A percentile compares a stretch with the other conserved stretches of the same genome.
Evolutionary conservation across 2,888 invertebrate species (phyloP).

Genomic region (Rhagonycha fulva): DNA sequence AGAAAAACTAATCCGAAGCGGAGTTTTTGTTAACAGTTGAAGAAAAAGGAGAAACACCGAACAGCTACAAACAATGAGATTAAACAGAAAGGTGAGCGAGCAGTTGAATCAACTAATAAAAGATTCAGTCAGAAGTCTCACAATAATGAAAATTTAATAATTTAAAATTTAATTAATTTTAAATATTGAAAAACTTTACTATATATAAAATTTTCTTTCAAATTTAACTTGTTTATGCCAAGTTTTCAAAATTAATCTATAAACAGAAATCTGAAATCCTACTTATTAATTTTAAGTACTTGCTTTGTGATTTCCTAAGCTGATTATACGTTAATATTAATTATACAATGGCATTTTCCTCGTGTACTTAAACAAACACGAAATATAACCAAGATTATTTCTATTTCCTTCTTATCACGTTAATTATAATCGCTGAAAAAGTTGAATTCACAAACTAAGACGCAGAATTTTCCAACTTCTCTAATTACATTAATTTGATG

Average conservation of each 20-base stretch:
- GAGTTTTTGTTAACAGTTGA: neutral
- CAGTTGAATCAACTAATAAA: neutral
- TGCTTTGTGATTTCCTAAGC: conserved; percentile 40
- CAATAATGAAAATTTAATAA: neutral
- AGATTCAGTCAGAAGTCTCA: neutral
- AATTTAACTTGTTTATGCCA: conserved; percentile 36
- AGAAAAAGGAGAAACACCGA: neutral
- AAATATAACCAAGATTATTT: conserved; percentile 15
- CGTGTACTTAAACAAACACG: conserved; percentile 14
- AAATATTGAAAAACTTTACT: neutral
- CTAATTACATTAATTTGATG: conserved; percentile 2
- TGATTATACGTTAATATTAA: conserved; percentile 41
- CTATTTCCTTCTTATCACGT: conserved; percentile 5
- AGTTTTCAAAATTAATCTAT: conserved; percentile 41
- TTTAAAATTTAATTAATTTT: neutral
- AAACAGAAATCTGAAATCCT: conserved; percentile 43
- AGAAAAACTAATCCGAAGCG: neutral
- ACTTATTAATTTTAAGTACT: conserved; percentile 41
- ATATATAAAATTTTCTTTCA: neutral
- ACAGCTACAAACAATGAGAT: neutral
- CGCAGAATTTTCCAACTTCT: neutral
- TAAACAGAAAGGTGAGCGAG: neutral
- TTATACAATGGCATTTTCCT: conserved; percentile 27
- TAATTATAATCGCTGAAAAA: conserved; percentile 4
- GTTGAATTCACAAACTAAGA: conserved; percentile 4